phyloP scores from a whole-genome alignment of 2,797 vertebrate species.

The Perodicticus potto region DNA sequence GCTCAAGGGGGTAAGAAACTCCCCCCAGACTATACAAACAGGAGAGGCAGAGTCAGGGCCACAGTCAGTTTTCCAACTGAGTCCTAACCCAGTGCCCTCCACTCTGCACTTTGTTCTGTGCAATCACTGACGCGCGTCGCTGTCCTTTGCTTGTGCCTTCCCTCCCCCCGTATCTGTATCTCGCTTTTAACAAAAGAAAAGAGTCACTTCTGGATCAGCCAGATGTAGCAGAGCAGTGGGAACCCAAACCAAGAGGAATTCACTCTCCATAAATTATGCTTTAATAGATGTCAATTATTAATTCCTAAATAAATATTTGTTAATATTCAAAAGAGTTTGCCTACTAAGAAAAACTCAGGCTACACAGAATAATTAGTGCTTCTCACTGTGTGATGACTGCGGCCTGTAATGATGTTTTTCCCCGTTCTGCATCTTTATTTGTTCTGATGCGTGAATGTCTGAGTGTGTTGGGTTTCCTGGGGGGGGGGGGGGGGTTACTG shows the following conservation, averaged over 20 bases:
- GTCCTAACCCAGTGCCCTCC: neutral
- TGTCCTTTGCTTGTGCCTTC: neutral
- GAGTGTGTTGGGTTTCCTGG: slow-evolving; percentile 34
- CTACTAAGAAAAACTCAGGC: slow-evolving; percentile 80
- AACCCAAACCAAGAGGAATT: slow-evolving; percentile 81
- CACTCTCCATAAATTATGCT: slow-evolving; percentile 76
- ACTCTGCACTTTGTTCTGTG: neutral
- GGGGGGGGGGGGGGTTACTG: neutral
- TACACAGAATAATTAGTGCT: slow-evolving; percentile 79
- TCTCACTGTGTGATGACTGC: slow-evolving; percentile 55
- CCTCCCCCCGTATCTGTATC: neutral
- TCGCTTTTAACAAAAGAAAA: slow-evolving; percentile 65
- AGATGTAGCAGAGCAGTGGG: slow-evolving; percentile 66
- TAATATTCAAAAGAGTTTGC: slow-evolving; percentile 81
- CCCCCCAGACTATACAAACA: neutral
- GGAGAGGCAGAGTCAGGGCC: neutral
- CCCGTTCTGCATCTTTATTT: slow-evolving; percentile 56
- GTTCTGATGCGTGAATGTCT: slow-evolving; percentile 70
- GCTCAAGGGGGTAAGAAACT: neutral
- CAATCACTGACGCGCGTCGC: fast-evolving
- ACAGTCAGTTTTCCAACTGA: neutral
- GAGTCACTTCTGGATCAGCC: slow-evolving; percentile 42
- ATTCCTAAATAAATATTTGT: slow-evolving; percentile 85
- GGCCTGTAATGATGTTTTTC: slow-evolving; percentile 56
- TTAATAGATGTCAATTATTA: slow-evolving; percentile 82